phyloP scores from a whole-genome alignment of 2,888 invertebrate species.

The Drosophila multiciliata region DNA sequence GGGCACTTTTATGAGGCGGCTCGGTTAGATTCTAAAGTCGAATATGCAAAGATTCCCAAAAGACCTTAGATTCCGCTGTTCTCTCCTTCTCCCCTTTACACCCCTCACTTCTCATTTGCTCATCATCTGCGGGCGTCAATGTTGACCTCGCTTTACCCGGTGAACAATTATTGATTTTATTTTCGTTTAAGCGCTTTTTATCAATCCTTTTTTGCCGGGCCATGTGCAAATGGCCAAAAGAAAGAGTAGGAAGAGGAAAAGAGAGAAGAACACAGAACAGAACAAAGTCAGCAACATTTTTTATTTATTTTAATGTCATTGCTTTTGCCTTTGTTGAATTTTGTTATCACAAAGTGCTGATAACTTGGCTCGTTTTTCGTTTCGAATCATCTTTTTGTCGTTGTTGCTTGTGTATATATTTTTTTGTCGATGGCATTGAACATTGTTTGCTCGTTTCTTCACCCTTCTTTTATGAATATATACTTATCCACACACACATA shows the following conservation, averaged over 20 bases:
- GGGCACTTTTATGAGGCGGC: constrained; percentile 20
- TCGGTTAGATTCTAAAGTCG: constrained; percentile 11
- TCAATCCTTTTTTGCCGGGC: constrained; percentile 65
- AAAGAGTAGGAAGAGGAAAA: not conserved
- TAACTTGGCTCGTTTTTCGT: constrained; percentile 51
- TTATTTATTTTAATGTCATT: constrained; percentile 18
- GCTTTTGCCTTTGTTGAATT: constrained; percentile 67
- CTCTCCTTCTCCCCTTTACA: not conserved
- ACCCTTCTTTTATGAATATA: constrained; percentile 63
- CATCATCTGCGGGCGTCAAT: constrained; percentile 62
- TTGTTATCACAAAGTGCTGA: constrained; percentile 68
- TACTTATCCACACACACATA: not conserved
- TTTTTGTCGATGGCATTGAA: constrained; percentile 76
- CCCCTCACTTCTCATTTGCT: constrained; percentile 7
- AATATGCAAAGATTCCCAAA: constrained; percentile 28
- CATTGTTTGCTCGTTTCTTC: constrained; percentile 77
- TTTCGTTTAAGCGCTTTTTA: constrained; percentile 45
- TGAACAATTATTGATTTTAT: constrained; percentile 64
- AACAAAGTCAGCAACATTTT: constrained; percentile 27
- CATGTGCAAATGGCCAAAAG: constrained; percentile 58
- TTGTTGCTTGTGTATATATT: constrained; percentile 23
- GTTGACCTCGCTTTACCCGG: constrained; percentile 69
- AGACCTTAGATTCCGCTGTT: constrained; percentile 14
- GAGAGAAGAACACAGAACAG: constrained; percentile 7
- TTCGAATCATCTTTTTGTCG: constrained; percentile 48